Percentiles rank a stretch among this genome's conserved stretches.
phyloP scores from a whole-genome alignment of 2,888 invertebrate species.

The Phymatocera aterrima region DNA sequence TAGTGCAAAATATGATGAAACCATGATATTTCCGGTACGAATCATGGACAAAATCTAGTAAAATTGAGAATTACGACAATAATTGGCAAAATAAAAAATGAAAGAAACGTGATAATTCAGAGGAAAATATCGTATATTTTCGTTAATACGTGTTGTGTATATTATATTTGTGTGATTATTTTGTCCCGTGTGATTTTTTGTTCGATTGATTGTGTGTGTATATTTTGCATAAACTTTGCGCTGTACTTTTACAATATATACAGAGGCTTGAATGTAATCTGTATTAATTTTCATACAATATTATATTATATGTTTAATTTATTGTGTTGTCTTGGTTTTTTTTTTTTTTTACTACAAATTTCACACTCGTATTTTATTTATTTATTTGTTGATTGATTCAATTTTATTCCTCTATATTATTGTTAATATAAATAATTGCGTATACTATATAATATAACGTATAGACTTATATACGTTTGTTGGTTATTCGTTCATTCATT shows the following conservation, averaged over 20 bases:
- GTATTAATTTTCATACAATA: slow-evolving; percentile 53
- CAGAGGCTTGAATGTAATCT: slow-evolving; percentile 60
- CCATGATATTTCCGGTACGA: no score
- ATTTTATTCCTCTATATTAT: slow-evolving; percentile 47
- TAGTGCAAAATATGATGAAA: no score
- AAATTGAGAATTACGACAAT: no score
- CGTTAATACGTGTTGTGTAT: slow-evolving; percentile 49
- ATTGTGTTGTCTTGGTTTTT: background rate
- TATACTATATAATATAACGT: slow-evolving; percentile 24
- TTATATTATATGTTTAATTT: slow-evolving; percentile 9
- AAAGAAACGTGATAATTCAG: slow-evolving; percentile 54
- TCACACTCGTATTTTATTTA: slow-evolving; percentile 57
- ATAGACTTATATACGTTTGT: slow-evolving; percentile 1
- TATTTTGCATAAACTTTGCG: slow-evolving; percentile 53
- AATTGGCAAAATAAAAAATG: background rate
- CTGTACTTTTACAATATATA: slow-evolving; percentile 70
- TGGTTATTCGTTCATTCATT: background rate
- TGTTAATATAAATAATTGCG: slow-evolving; percentile 65
- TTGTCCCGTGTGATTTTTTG: background rate
- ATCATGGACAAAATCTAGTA: no score
- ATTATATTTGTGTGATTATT: background rate
- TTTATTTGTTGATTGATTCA: background rate
- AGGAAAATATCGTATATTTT: slow-evolving; percentile 72
- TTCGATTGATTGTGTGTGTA: background rate
- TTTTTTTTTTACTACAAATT: slow-evolving; percentile 7